These are phyloP conservation scores for Nerophis ophidion DNA, from an alignment of 2,113 vertebrate species.

Conservation along the genomic window DNA sequence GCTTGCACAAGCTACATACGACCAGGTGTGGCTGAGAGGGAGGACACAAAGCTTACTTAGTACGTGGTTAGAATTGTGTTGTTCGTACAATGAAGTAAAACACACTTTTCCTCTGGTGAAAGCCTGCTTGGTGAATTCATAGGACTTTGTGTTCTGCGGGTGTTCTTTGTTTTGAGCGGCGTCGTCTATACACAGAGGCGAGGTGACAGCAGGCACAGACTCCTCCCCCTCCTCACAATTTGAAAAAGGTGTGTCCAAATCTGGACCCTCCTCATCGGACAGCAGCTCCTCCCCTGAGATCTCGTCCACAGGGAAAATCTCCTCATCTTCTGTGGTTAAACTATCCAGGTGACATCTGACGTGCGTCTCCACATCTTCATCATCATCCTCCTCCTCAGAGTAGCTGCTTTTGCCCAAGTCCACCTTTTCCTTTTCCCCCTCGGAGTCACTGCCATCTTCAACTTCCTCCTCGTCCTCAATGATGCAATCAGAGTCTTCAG, in stretches of 20 bases:
- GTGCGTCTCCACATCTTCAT: slow-evolving; percentile 51
- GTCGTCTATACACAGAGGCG: slow-evolving; percentile 15
- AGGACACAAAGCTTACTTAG: not conserved
- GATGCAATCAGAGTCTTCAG: slow-evolving; percentile 71
- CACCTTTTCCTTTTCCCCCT: slow-evolving; percentile 68
- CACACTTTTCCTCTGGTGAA: slow-evolving; percentile 91
- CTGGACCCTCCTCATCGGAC: slow-evolving; percentile 77
- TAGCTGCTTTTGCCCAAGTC: slow-evolving; percentile 59
- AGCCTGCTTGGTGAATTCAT: slow-evolving; percentile 78
- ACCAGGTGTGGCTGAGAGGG: slow-evolving; percentile 77
- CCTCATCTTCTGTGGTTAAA: slow-evolving; percentile 68
- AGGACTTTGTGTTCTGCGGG: slow-evolving; percentile 55
- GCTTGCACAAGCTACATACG: slow-evolving; percentile 88
- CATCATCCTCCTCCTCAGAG: slow-evolving; percentile 61
- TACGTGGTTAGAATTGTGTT: not conserved
- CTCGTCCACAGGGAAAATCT: slow-evolving; percentile 65
- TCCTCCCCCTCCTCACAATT: slow-evolving; percentile 50
- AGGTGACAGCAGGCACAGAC: not conserved
- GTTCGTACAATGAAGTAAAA: not conserved
- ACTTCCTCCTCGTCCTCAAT: slow-evolving; percentile 74
- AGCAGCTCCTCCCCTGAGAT: slow-evolving; percentile 77
- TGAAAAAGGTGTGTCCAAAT: slow-evolving; percentile 46
- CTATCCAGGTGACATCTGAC: slow-evolving; percentile 47
- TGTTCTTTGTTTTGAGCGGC: slow-evolving; percentile 26
- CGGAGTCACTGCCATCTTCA: slow-evolving; percentile 68